phyloP scores from a whole-genome alignment of 2,888 invertebrate species.

The Scaptomyza tumidula region DNA sequence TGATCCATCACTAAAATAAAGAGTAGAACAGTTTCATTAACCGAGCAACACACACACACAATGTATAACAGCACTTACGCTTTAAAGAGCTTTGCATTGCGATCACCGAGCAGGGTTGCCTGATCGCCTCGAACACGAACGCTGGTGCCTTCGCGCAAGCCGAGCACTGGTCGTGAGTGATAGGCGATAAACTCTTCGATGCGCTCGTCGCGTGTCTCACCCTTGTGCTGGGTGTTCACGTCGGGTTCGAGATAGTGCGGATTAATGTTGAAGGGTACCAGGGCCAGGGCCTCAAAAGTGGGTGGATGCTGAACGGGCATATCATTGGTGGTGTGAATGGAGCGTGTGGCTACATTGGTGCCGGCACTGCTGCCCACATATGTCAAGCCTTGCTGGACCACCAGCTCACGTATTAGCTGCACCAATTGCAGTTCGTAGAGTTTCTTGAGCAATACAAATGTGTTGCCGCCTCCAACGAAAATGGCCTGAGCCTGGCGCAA shows the following conservation, averaged over 20 bases:
- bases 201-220: constrained; percentile 91
- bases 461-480: constrained; percentile 93
- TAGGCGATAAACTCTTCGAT: constrained; percentile 89
- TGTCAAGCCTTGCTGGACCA: constrained; percentile 87
- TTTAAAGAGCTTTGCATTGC: constrained; percentile 88
- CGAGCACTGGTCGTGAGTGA: constrained; percentile 87
- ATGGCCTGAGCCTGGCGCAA: constrained; percentile 88
- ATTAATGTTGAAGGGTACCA: constrained; percentile 94
- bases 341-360: constrained; percentile 92
- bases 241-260: constrained; percentile 91
- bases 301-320: constrained; percentile 94
- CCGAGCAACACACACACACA: not conserved
- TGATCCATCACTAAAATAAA: constrained; percentile 85
- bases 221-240: constrained; percentile 87
- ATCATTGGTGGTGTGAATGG: constrained; percentile 93
- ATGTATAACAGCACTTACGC: constrained; percentile 85
- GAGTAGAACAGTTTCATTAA: not conserved
- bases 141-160: constrained; percentile 89
- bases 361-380: constrained; percentile 93
- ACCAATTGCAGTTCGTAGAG: constrained; percentile 89
- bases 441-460: constrained; percentile 89
- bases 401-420: constrained; percentile 87
- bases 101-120: constrained; percentile 87
- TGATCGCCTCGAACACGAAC: constrained; percentile 87
- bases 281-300: constrained; percentile 87